Conservation (phyloP, 1,140 invertebrate genomes). For the Drosophila tropicalis region DNA sequence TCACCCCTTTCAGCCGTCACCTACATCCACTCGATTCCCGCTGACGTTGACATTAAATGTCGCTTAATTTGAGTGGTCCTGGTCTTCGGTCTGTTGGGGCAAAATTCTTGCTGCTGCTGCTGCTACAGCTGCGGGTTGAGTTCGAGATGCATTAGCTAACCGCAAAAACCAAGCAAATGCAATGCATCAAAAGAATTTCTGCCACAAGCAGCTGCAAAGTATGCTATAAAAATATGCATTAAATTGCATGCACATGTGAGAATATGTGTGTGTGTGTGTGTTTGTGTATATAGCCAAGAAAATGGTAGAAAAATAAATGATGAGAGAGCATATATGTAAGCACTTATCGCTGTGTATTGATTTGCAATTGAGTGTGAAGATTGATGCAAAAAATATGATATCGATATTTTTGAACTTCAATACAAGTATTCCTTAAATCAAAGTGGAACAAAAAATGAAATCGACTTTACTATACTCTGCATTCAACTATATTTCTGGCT, state of each 20-base stretch:
- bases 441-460: neutral
- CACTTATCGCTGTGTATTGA: neutral
- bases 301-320: neutral
- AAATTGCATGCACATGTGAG: neutral
- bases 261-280: neutral
- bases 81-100: neutral
- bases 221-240: conserved; percentile 13
- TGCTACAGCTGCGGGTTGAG: conserved; percentile 23
- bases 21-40: conserved; percentile 7
- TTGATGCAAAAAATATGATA: neutral
- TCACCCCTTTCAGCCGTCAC: neutral
- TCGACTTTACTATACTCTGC: neutral
- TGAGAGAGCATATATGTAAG: neutral
- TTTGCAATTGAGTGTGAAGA: conserved; percentile 2
- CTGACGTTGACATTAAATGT: conserved; percentile 54
- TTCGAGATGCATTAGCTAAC: conserved; percentile 11
- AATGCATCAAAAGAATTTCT: conserved; percentile 6
- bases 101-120: conserved; percentile 21
- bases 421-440: too few relatives aligned
- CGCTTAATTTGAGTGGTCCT: conserved; percentile 60
- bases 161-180: conserved; percentile 10
- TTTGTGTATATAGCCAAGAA: neutral
- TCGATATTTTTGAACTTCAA: neutral
- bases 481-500: too few relatives aligned
- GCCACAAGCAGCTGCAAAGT: neutral